These are phyloP conservation scores for Indicator indicator DNA, from an alignment of 2,113 vertebrate genomes.

Conservation along the genomic window DNA sequence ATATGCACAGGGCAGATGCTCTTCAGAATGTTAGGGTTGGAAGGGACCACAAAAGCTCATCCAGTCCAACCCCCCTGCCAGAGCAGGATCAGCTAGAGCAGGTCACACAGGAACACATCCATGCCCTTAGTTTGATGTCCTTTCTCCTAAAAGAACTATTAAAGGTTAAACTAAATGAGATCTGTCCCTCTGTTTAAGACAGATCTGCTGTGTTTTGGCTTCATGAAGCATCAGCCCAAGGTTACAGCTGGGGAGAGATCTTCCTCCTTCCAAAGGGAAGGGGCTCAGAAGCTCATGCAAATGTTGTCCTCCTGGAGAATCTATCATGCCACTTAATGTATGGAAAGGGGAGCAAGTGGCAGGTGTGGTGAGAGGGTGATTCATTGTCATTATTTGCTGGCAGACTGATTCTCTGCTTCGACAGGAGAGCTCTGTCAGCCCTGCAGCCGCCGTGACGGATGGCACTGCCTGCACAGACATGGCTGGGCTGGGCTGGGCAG, in stretches of 20 bases:
- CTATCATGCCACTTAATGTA: neutral
- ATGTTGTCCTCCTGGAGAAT: neutral
- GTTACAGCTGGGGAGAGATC: neutral
- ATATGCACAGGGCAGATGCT: neutral
- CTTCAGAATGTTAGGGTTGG: no score
- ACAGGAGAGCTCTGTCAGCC: constrained; percentile 49
- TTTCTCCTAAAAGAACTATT: neutral
- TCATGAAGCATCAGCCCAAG: neutral
- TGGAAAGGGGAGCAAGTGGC: neutral
- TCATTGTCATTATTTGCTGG: constrained; percentile 69
- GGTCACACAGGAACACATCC: no score
- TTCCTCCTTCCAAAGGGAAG: neutral
- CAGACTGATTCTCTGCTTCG: constrained; percentile 69
- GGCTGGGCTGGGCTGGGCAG: neutral
- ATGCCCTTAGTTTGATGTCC: neutral
- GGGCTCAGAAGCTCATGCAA: neutral
- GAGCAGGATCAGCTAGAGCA: no score
- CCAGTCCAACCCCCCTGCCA: no score
- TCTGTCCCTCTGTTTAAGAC: neutral
- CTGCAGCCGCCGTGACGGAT: neutral
- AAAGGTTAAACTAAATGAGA: neutral
- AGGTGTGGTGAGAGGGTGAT: neutral
- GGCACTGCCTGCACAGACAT: neutral
- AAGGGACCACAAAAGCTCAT: no score
- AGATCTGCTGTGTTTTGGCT: neutral